Base-by-base conservation (phyloP, 2,888 invertebrate species). In the Crossocerus cetratus region DNA sequence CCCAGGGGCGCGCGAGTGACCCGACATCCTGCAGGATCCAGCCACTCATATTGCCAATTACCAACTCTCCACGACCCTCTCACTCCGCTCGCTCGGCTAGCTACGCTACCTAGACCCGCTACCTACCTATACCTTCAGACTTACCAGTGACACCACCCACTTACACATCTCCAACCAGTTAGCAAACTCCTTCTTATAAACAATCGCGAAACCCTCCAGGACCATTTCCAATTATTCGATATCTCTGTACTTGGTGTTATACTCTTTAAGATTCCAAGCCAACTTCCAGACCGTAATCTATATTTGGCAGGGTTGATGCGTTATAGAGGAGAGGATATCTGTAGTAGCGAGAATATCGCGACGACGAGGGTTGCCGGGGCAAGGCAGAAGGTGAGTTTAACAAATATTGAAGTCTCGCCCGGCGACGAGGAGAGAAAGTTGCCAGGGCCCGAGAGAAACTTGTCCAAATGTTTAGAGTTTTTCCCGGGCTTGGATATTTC, bases 11-110 rank as follows among this genome's bases (percentile, higher is more conserved):
- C 86, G 87, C 88, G 88, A 89, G 87, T 89, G 89, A 89, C 89
- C 89, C 89, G 88, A 89, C 88, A 87, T 87, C 86, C 85, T 83
- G 80, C 83, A 84, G 86, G 87, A 86, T 87, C 86, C 87, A 87
- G 87, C 88, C 89, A 89, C 89, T 89, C 89, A 89, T 89, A 89
- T 89, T 89, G 89, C 89, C 89, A 89, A 89, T 89, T 89, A 89
- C 89, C 88, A 89, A 89, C 89, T 89, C 89, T 79, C 43, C 43
- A 83, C 87, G 87, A 87, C 85, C 86, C 86, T 88, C 88, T 86
- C 86, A 76, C 86, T 86, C 83, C 78, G 32, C 32, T 32, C 32
- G 32, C 32, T 32, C 32, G 32, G 32, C 32, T 32, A 32, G 32
- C 11, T 32, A 4, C 8, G 32, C 32, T 32, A 32, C 32, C 32